phyloP scores from a whole-genome alignment of 2,888 invertebrate genomes.

The Drosophila seclusa region DNA sequence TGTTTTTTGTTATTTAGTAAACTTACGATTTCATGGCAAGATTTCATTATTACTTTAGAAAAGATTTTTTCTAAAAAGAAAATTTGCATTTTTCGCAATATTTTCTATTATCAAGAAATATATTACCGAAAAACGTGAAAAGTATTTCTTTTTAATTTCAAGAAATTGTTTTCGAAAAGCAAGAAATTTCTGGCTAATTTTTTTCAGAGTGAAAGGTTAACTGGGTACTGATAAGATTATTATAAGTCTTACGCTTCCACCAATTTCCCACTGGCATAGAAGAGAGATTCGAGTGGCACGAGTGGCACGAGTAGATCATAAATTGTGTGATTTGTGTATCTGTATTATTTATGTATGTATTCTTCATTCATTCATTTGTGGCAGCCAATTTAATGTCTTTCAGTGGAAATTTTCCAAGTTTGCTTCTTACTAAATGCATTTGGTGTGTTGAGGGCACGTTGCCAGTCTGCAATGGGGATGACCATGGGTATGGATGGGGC shows the following conservation, averaged over 20 bases:
- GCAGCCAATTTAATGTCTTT: constrained; percentile 55
- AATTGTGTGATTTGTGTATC: constrained; percentile 11
- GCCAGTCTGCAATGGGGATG: constrained; percentile 23
- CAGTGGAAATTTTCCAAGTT: constrained; percentile 68
- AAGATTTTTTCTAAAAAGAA: no score
- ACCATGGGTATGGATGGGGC: constrained; percentile 1
- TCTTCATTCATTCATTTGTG: constrained; percentile 23
- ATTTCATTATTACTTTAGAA: background rate
- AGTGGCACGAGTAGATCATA: constrained; percentile 3
- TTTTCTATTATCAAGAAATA: no score
- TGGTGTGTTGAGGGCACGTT: constrained; percentile 17
- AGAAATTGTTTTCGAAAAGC: background rate
- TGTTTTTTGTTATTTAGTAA: background rate
- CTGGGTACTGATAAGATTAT: constrained; percentile 16
- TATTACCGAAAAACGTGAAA: background rate
- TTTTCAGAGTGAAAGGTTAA: constrained; percentile 7
- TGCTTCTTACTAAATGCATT: constrained; percentile 25
- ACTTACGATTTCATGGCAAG: background rate
- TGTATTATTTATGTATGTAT: background rate
- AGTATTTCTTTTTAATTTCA: background rate
- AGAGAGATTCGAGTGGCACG: background rate
- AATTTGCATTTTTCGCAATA: no score
- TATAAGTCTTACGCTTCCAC: background rate
- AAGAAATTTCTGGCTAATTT: background rate
- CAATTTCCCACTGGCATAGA: background rate